Base-by-base conservation (phyloP, 2,797 vertebrate genomes). In the Alca torda region DNA sequence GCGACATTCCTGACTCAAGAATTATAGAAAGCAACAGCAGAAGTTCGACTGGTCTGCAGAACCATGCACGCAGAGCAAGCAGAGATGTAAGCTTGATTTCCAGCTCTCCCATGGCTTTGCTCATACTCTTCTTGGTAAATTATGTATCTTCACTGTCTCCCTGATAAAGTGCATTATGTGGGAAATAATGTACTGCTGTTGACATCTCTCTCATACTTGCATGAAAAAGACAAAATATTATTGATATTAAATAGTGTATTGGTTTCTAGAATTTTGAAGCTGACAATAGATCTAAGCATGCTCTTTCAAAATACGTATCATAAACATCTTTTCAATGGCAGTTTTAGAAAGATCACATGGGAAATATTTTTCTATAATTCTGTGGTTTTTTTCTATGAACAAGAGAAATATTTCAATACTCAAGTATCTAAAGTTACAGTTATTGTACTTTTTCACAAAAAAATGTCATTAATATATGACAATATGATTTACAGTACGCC, bases 51-150 rank as follows among this genome's bases (percentile, higher is more conserved):
- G 56, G 5, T 60, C 59, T 88, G 18, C 39, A 50, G 53, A 63
- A 33, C 16, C 31, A 23, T 0, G 1, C 23, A 39, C 1, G 2
- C 11, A 30, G n/a, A 75, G 18, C 28, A 19, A 23, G 2, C 6
- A 83, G 53, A 60, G 16, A 33, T 56, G 4, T 11, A 64, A 56
- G 4, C 10, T 72, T 37, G 1, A 1, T 60, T 88, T 75, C 16
- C 53, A 76, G 24, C 8, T 35, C 33, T 60, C 7, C 8, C 3
- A 4, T 21, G n/a, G 1, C 37, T 59, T 82, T 78, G 16, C 12
- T 84, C 10, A 28, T 28, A 19, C 3, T 46, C 1, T 68, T 72
- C n/a, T 46, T 41, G 15, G 18, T n/a, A 90, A 88, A 43, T 60
- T 35, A 37, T 16, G 4, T 59, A 45, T 54, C 50, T 82, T 90